Evolutionary conservation across 2,113 vertebrate genomes (phyloP).

Genomic region (Leiothrix lutea): DNA sequence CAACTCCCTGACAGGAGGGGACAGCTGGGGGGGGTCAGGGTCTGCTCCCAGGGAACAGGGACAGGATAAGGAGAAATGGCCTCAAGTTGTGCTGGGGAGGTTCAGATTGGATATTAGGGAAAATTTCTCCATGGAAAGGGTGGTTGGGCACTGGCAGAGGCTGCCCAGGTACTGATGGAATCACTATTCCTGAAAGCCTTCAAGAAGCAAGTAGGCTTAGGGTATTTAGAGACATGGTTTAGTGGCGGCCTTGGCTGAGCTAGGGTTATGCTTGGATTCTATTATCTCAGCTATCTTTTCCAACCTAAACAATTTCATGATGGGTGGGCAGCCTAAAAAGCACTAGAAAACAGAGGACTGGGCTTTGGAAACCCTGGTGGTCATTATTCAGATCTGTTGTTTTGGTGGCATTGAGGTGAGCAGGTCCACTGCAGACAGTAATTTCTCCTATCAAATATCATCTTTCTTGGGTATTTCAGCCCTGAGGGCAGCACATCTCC

Average conservation of each 20-base stretch:
- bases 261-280: neutral
- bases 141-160: neutral
- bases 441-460: neutral
- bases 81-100: neutral
- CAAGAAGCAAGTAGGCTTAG: neutral
- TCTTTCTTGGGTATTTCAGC: neutral
- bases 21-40: fast-evolving
- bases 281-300: neutral
- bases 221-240: neutral
- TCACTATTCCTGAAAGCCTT: neutral
- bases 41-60: neutral
- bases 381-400: neutral
- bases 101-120: neutral
- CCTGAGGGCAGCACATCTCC: neutral
- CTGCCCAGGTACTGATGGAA: neutral
- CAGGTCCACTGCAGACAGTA: neutral
- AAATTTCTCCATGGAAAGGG: neutral
- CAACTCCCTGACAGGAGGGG: neutral
- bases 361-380: neutral
- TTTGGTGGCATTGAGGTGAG: neutral
- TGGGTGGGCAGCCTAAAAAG: neutral
- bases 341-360: neutral
- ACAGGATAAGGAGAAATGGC: fast-evolving
- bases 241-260: neutral
- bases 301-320: neutral